Evolutionary conservation across 2,888 invertebrate species (phyloP).

Genomic region (Pseudanteris insignis): DNA sequence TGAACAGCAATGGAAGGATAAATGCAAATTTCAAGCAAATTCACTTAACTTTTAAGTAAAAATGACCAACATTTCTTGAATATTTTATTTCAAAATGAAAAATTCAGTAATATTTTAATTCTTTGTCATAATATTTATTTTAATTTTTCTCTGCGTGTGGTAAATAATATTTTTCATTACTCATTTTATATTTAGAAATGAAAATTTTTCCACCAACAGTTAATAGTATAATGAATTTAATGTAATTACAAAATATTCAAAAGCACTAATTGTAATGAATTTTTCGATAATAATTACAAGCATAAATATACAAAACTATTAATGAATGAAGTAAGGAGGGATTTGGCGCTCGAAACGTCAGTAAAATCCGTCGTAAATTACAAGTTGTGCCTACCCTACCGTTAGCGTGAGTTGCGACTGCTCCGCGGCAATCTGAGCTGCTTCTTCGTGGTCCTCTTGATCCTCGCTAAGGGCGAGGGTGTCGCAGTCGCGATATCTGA

Average conservation of each 20-base stretch:
- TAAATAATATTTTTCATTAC: no score
- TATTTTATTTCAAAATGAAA: conserved; percentile 3
- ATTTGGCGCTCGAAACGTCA: conserved; percentile 13
- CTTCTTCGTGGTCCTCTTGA: conserved; percentile 42
- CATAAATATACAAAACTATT: conserved; percentile 4
- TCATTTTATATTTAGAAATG: no score
- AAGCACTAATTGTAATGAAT: no score
- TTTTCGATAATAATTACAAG: background rate
- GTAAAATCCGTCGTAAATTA: conserved; percentile 31
- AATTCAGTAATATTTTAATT: conserved; percentile 9
- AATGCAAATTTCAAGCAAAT: no score
- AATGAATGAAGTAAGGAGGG: conserved; percentile 26
- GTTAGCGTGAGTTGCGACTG: conserved; percentile 14
- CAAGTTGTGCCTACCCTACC: conserved; percentile 1
- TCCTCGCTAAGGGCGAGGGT: conserved; percentile 48
- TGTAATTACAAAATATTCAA: no score
- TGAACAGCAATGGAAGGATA: no score
- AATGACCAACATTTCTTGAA: no score
- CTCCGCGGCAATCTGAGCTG: conserved; percentile 19
- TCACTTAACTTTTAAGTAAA: no score
- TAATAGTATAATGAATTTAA: no score
- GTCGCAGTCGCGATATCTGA: conserved; percentile 57
- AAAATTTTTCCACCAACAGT: no score
- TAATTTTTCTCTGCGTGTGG: no score
- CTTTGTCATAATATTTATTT: no score